Evolutionary conservation across 2,797 vertebrate species (phyloP).

Genomic region (Sebastes cheni): DNA sequence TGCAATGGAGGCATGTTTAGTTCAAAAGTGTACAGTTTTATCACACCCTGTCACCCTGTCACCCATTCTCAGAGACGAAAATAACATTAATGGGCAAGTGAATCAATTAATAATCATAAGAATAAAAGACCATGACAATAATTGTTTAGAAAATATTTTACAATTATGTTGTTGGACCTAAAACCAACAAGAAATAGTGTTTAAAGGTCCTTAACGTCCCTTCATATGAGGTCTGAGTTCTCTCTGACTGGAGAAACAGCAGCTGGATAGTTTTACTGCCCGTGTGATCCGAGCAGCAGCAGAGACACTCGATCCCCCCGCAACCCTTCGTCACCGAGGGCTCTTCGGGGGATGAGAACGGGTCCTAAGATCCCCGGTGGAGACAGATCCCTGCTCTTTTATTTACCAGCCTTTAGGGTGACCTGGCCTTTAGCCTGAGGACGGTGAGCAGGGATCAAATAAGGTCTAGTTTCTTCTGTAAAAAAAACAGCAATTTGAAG

Average conservation of each 20-base stretch:
- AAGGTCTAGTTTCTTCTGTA: slow-evolving; percentile 5
- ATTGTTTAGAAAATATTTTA: neutral
- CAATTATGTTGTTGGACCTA: neutral
- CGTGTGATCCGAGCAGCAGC: slow-evolving; percentile 74
- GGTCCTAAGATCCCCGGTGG: slow-evolving; percentile 65
- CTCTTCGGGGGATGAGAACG: slow-evolving; percentile 78
- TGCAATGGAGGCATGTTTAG: neutral
- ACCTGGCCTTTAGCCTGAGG: slow-evolving; percentile 52
- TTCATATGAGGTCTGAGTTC: neutral
- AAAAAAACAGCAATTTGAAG: neutral
- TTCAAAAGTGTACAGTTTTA: neutral
- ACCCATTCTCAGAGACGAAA: neutral
- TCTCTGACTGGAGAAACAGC: slow-evolving; percentile 27
- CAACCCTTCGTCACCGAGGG: slow-evolving; percentile 67
- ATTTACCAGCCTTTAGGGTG: slow-evolving; percentile 75
- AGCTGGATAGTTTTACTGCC: slow-evolving; percentile 71
- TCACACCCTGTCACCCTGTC: neutral
- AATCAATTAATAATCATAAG: neutral
- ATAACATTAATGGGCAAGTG: neutral
- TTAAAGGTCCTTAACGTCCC: neutral
- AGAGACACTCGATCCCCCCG: slow-evolving; percentile 72
- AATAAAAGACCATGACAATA: neutral
- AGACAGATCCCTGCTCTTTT: slow-evolving; percentile 81
- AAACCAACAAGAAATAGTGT: neutral
- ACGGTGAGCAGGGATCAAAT: slow-evolving; percentile 29